Base-by-base conservation (phyloP, 2,888 invertebrate species). In the Panzeria rudis region DNA sequence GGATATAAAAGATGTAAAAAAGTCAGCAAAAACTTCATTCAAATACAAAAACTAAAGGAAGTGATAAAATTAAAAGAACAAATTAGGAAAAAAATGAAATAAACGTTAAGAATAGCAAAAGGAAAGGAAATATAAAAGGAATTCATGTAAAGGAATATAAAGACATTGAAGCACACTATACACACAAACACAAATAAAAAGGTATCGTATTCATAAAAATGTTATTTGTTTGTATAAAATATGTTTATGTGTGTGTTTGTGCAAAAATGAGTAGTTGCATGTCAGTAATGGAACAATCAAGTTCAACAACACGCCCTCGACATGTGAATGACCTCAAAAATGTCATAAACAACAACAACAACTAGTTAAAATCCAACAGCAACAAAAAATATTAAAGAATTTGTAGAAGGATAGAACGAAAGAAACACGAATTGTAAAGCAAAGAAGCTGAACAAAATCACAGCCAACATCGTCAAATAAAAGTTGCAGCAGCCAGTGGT, bases 221-320 rank as follows among this genome's bases (percentile, higher is more conserved):
- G 47, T n/a, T 35, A 62, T 32, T 61, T 61, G 38, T n/a, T 52
- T 76, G 25, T 25, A 35, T 23, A 23, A 32, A 66, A 64, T 15
- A 20, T 64, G 20, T 68, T 32, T 23, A 32, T 56, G 32, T 56
- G 32, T 38, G 38, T 50, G 20, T 56, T 4, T 25, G 59, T 15
- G 68, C 23, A 23, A 47, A 62, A 47, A 44, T 68, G 72, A 72
- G 72, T 66, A 69, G 61, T 61, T 71, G 73, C 50, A 80, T 73
- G 82, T 64, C 73, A 85, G 82, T 75, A 82, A 71, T 76, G 35
- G 61, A 71, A 81, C 79, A 86, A 87, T 88, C 91, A 91, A 91
- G 91, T 91, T 91, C 91, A 91, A 91, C 91, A 91, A 90, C 91
- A 91, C 89, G 89, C 89, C 91, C 91, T 91, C 91, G 89, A 90